phyloP scores from a whole-genome alignment of 2,888 invertebrate species.

The Lottia gigantea region DNA sequence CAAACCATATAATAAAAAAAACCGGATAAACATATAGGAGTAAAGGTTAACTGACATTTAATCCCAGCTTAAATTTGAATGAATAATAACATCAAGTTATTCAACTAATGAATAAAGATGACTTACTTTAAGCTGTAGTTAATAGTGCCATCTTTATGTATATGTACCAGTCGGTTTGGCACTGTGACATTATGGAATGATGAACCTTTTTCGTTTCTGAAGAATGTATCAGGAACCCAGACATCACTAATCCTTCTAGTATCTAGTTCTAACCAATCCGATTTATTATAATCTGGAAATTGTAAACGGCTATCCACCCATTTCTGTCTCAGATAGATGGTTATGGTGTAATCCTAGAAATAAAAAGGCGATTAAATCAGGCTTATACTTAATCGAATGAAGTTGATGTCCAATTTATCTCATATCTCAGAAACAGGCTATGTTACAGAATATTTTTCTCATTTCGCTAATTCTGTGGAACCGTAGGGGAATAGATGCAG shows the following conservation, averaged over 20 bases:
- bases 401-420: too few relatives aligned
- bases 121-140: conserved; percentile 57
- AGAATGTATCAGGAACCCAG: conserved; percentile 63
- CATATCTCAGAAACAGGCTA: too few relatives aligned
- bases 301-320: conserved; percentile 48
- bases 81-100: too few relatives aligned
- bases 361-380: not conserved
- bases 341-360: conserved; percentile 48
- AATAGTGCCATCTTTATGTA: conserved; percentile 58
- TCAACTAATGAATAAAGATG: too few relatives aligned
- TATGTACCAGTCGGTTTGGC: conserved; percentile 60
- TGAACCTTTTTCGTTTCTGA: conserved; percentile 60
- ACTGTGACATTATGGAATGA: conserved; percentile 58
- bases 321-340: conserved; percentile 48
- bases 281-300: conserved; percentile 39
- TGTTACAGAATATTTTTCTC: too few relatives aligned
- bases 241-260: conserved; percentile 49
- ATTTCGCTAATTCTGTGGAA: too few relatives aligned
- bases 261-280: conserved; percentile 48
- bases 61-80: too few relatives aligned
- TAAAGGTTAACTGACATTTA: too few relatives aligned
- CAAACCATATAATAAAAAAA: too few relatives aligned
- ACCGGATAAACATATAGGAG: too few relatives aligned
- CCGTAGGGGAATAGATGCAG: too few relatives aligned
- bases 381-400: too few relatives aligned